A percentile compares a stretch with the other conserved stretches of the same genome.
Conservation (phyloP, 2,113 vertebrate genomes). For the Tichodroma muraria region DNA sequence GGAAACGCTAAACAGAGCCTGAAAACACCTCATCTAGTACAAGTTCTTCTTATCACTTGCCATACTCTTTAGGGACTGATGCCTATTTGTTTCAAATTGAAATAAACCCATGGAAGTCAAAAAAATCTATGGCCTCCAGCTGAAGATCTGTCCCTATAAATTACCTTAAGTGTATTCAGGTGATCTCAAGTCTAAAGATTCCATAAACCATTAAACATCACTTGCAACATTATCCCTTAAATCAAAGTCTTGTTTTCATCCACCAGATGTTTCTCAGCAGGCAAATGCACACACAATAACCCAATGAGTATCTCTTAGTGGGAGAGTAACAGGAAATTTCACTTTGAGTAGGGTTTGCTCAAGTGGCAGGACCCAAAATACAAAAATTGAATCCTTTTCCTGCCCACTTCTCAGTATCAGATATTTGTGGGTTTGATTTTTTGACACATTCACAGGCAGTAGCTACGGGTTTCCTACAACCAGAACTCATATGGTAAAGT, state of each 20-base stretch:
- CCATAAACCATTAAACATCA: neutral
- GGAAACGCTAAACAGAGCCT: neutral
- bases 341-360: neutral
- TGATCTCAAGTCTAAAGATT: neutral
- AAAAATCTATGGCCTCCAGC: neutral
- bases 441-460: neutral
- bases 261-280: conserved; percentile 31
- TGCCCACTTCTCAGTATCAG: neutral
- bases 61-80: neutral
- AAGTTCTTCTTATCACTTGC: neutral
- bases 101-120: neutral
- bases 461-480: neutral
- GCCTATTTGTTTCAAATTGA: neutral
- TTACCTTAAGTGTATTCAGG: neutral
- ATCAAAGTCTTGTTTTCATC: neutral
- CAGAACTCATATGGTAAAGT: neutral
- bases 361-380: neutral
- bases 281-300: neutral
- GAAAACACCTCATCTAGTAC: neutral
- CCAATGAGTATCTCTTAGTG: neutral
- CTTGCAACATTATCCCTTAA: neutral
- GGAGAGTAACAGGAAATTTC: neutral
- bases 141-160: neutral
- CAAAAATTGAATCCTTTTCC: neutral
- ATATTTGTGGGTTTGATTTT: neutral